phyloP scores from a whole-genome alignment of 2,797 vertebrate species.

The Hoplostethus atlanticus region DNA sequence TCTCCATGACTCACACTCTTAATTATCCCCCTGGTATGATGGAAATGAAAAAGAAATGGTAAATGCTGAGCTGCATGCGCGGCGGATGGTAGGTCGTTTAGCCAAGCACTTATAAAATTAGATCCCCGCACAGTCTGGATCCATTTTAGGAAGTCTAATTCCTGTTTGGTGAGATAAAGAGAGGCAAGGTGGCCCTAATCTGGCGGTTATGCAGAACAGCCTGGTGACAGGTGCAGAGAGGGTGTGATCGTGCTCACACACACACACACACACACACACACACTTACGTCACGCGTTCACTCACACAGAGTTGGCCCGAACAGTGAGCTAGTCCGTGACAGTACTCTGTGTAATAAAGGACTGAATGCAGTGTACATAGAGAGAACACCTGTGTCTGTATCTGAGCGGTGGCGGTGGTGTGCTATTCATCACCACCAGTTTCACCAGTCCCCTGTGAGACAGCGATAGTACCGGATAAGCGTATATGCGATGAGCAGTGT shows the following conservation, averaged over 20 bases:
- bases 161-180: conserved; percentile 60
- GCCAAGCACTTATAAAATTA: conserved; percentile 61
- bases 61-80: conserved; percentile 53
- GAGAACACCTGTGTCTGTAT: conserved; percentile 7
- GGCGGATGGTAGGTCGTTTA: conserved; percentile 60
- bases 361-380: not conserved
- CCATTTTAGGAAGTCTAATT: conserved; percentile 68
- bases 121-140: conserved; percentile 41
- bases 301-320: not conserved
- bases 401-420: not conserved
- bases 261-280: conserved; percentile 1
- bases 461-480: no score
- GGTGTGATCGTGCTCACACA: conserved; percentile 19
- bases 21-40: conserved; percentile 63
- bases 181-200: conserved; percentile 54
- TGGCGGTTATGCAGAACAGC: conserved; percentile 36
- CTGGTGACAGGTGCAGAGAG: conserved; percentile 25
- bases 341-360: not conserved
- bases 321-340: not conserved
- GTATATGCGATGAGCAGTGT: not conserved
- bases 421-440: not conserved
- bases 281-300: not conserved
- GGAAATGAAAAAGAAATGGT: conserved; percentile 63
- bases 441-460: not conserved
- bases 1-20: conserved; percentile 30